phyloP scores from a whole-genome alignment of 92 coral and sea anemone species.

The Micromussa lordhowensis region DNA sequence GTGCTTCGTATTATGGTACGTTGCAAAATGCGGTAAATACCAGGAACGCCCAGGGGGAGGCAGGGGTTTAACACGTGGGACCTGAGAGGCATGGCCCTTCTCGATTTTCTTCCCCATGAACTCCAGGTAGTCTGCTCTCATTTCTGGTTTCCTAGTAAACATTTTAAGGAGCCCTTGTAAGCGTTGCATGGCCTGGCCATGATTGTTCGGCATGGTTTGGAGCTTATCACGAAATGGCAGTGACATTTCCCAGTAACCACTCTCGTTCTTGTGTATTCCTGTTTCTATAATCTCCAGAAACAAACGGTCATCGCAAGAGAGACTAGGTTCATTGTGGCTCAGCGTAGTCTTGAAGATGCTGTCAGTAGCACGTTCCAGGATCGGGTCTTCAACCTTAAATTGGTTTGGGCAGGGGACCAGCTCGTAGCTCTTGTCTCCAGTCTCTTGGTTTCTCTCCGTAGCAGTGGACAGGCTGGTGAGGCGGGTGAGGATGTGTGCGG shows the following conservation, averaged over 20 bases:
- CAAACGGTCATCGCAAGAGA: constrained; percentile 7
- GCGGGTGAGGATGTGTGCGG: constrained; percentile 33
- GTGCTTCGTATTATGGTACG: background rate
- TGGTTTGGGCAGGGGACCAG: constrained; percentile 32
- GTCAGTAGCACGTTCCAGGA: background rate
- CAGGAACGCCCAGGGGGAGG: constrained; percentile 4
- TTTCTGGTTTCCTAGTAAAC: no score
- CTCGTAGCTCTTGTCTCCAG: background rate
- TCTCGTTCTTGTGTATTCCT: constrained; percentile 22
- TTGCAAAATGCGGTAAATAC: constrained; percentile 3
- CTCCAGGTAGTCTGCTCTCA: background rate
- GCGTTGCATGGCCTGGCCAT: no score
- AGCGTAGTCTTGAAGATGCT: constrained; percentile 11
- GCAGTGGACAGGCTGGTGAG: constrained; percentile 32
- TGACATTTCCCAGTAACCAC: constrained; percentile 2
- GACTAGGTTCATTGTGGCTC: background rate
- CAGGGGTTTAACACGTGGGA: background rate
- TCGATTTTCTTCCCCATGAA: no score
- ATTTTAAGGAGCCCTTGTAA: no score
- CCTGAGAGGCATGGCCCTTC: constrained; percentile 9
- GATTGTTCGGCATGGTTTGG: no score
- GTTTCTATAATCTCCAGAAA: constrained; percentile 7
- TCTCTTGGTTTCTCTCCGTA: constrained; percentile 8
- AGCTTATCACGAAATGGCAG: no score
- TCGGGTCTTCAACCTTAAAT: constrained; percentile 18